These are phyloP conservation scores for Phrynosoma blainvillii DNA, from an alignment of 2,113 vertebrate species.

Conservation along the genomic window DNA sequence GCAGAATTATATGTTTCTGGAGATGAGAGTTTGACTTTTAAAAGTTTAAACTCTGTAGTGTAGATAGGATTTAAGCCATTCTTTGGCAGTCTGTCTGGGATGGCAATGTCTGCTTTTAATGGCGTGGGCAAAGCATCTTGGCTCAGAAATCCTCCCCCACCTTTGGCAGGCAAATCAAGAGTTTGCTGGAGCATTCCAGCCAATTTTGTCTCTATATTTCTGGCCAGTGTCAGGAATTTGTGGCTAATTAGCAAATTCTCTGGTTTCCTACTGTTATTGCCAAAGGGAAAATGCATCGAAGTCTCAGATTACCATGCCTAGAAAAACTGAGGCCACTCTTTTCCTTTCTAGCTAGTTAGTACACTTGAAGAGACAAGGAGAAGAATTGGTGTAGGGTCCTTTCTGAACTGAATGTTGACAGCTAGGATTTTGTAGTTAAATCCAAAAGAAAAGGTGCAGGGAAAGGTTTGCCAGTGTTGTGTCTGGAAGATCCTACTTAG, in stretches of 20 bases:
- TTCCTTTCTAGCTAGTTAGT: neutral
- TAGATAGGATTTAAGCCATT: neutral
- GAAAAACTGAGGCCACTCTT: neutral
- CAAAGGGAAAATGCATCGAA: slow-evolving; percentile 7
- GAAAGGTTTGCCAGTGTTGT: neutral
- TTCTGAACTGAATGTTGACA: neutral
- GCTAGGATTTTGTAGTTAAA: slow-evolving; percentile 3
- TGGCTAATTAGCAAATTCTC: slow-evolving; percentile 32
- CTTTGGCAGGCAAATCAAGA: neutral
- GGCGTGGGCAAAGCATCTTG: neutral
- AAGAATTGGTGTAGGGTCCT: neutral
- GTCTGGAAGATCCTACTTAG: neutral
- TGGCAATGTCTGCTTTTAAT: neutral
- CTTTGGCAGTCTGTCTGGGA: neutral
- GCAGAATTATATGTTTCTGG: neutral
- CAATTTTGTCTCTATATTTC: neutral
- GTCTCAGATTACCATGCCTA: slow-evolving; percentile 7
- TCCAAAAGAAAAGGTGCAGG: neutral
- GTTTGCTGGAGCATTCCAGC: slow-evolving; percentile 3
- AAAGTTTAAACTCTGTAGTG: neutral
- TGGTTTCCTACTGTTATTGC: slow-evolving; percentile 26
- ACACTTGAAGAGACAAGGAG: neutral
- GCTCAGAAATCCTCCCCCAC: neutral
- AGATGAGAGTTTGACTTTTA: neutral
- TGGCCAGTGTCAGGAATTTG: slow-evolving; percentile 8